Base-by-base conservation (phyloP, 2,888 invertebrate species). In the Drosophila cyrtoloma region DNA sequence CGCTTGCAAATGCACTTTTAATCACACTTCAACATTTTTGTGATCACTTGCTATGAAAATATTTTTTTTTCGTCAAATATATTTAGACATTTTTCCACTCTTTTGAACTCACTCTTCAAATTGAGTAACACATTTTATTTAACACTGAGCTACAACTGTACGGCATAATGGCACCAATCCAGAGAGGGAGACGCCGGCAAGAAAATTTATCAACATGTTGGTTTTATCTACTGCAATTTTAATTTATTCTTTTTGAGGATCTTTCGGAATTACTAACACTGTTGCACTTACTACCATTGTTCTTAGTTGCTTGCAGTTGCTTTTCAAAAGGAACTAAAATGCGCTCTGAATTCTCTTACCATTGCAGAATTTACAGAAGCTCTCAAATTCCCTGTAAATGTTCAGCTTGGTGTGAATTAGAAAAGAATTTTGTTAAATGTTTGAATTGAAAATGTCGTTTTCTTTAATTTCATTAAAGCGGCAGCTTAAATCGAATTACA, bases 1-100 rank as follows among this genome's bases (percentile, higher is more conserved):
- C 83, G 78, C 75, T 81, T 65, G 74, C n/a, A 70, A 77, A 79
- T 83, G 81, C 79, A 82, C 74, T 89, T 86, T 79, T 75, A 82
- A 79, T 77, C 74, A 75, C 75, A 81, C 75, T 84, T 75, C 57
- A 69, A 72, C 71, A 81, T 70, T 77, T 26, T 63, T 77, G 62
- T 69, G 76, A 78, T 63, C 74, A 75, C 75, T 76, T 70, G 71
- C 73, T 52, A 66, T 71, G 58, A 62, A 52, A 69, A 67, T 63
- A 30, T 61, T 57, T 65, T 51, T 39, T 39, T 56, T 59, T 28
- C 6, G 14, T 47, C 14, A 14, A 22, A 47, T 47, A 26, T 26
- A 26, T 26, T 51, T 12, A 22, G 47, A 32, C 19, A 58, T 47
- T 52, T 39, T 26, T 50, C 9, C 51, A 55, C 42, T 37, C 47